Base-by-base conservation (phyloP, 2,797 vertebrate genomes). In the Xenopus petersii region DNA sequence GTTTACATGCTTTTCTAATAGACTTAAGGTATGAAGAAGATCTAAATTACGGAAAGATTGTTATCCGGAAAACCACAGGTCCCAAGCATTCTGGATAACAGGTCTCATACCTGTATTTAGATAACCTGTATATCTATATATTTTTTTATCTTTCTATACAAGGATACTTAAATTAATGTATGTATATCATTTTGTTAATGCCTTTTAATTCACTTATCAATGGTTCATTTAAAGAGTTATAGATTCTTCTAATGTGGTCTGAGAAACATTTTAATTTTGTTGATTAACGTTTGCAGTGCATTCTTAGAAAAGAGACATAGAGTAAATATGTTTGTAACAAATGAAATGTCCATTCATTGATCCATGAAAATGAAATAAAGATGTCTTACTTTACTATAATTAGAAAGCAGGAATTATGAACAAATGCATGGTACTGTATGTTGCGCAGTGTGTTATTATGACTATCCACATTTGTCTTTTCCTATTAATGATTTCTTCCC, bases 401-500 rank as follows among this genome's bases (percentile, higher is more conserved):
- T 74, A 74, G 54, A 66, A 70, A 66, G 66, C 77, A 81, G 81
- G 77, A 81, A 72, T 71, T 84, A 75, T 83, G 85, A 86, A 85
- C 88, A 77, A 83, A 83, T 82, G 77, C 82, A 83, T 79, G 75
- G 42, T 86, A 21, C 21, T 21, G 21, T 30, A 87, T 83, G 9
- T 81, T 88, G 80, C 84, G 81, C 85, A 88, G 83, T 75, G 85
- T 83, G 81, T 87, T 83, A 86, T 88, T 88, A 87, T 86, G 80
- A 77, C 77, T 88, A 82, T 81, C 86, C 86, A 84, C 86, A 84
- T 89, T 81, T 86, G 84, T 67, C 86, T 75, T 75, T 86, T 88
- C 81, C 64, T 84, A 83, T 82, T 91, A 92, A 94, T 89, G 91
- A 89, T 88, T 87, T 88, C 84, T 90, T 88, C 90, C 92, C 87